These are phyloP conservation scores for Triplophysa bombifrons DNA, from an alignment of 2,797 vertebrate species.

Conservation along the genomic window DNA sequence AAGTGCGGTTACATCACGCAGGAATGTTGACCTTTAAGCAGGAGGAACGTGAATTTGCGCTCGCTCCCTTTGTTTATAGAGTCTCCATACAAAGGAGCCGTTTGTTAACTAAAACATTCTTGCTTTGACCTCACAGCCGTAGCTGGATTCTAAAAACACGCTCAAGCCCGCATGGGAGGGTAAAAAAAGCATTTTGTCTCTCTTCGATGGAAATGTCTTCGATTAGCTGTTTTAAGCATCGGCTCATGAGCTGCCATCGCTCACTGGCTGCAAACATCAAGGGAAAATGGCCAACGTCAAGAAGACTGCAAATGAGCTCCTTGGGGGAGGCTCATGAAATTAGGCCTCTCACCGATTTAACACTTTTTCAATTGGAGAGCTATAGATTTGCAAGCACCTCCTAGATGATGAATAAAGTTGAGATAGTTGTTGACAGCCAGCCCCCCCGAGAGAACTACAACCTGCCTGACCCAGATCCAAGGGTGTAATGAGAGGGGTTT, in stretches of 20 bases:
- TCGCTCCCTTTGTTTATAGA: slow-evolving; percentile 3
- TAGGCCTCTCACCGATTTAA: slow-evolving; percentile 39
- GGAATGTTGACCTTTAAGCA: slow-evolving; percentile 9
- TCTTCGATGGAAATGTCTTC: slow-evolving; percentile 33
- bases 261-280: slow-evolving; percentile 27
- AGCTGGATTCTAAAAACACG: slow-evolving; percentile 27
- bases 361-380: slow-evolving; percentile 31
- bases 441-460: slow-evolving; percentile 6
- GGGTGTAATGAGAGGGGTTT: slow-evolving; percentile 7
- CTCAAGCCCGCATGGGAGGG: neutral
- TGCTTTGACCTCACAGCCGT: neutral
- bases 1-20: slow-evolving; percentile 23
- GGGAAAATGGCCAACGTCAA: slow-evolving; percentile 29
- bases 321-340: slow-evolving; percentile 18
- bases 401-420: slow-evolving; percentile 48
- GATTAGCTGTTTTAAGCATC: slow-evolving; percentile 40
- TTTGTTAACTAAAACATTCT: slow-evolving; percentile 8
- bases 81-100: neutral
- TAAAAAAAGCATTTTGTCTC: slow-evolving; percentile 7
- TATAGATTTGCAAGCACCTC: slow-evolving; percentile 4
- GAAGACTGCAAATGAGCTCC: slow-evolving; percentile 53
- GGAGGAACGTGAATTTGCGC: neutral
- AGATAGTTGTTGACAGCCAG: slow-evolving; percentile 46
- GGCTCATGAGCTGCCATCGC: slow-evolving; percentile 21
- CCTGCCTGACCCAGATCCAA: slow-evolving; percentile 21